Conservation (phyloP, 2,113 vertebrate species). For the Cynocephalus volans region DNA sequence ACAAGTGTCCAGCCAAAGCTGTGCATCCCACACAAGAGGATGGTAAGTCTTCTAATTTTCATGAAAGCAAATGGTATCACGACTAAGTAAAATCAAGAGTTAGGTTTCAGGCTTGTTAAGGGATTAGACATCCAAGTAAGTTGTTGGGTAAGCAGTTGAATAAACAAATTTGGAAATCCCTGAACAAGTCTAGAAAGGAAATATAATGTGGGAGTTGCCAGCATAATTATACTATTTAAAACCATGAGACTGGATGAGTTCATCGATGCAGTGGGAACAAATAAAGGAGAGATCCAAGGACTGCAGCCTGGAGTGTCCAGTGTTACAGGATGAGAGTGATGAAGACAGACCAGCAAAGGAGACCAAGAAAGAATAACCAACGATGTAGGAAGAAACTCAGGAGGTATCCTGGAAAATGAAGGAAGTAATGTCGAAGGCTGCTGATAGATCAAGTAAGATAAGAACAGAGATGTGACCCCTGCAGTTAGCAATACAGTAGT, state of each 20-base stretch:
- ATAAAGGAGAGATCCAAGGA: not conserved
- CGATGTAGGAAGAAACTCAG: not conserved
- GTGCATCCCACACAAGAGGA: not conserved
- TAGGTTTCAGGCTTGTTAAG: slow-evolving; percentile 40
- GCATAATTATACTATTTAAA: slow-evolving; percentile 24
- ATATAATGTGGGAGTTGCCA: slow-evolving; percentile 28
- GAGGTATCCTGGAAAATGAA: not conserved
- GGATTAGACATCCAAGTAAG: slow-evolving; percentile 41
- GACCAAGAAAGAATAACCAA: not conserved
- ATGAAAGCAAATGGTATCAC: not conserved
- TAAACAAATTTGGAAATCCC: slow-evolving; percentile 53
- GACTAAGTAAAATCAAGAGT: slow-evolving; percentile 49
- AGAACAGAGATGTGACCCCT: not conserved
- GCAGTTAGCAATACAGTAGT: rapidly evolving
- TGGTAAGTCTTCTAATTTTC: not conserved
- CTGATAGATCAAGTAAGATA: not conserved
- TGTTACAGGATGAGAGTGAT: not conserved
- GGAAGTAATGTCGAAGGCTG: not conserved
- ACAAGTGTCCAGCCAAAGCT: not conserved
- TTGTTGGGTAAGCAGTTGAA: not conserved
- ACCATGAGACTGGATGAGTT: slow-evolving; percentile 3
- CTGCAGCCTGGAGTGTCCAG: not conserved
- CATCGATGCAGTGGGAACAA: not conserved
- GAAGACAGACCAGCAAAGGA: slow-evolving; percentile 30
- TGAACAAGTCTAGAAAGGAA: slow-evolving; percentile 55